A percentile compares a stretch with the other conserved stretches of the same genome.
Evolutionary conservation across 1,140 invertebrate genomes (phyloP).

Genomic region (Aphelenchoides avenae): DNA sequence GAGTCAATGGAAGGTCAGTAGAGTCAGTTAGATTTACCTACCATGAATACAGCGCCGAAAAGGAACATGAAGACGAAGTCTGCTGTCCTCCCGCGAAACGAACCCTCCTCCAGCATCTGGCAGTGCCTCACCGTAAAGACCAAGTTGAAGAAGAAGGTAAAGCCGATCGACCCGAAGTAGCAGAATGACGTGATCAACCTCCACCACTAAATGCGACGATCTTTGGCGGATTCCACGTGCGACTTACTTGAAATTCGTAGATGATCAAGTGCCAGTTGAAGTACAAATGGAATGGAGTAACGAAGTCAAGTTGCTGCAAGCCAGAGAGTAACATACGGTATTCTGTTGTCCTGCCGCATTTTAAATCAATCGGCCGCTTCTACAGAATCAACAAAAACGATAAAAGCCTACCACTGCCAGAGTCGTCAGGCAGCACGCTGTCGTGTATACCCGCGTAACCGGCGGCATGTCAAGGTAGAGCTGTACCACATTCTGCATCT

Average conservation of each 20-base stretch:
- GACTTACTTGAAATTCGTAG: constrained; percentile 75
- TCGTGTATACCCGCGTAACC: constrained; percentile 91
- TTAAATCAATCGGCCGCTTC: no score
- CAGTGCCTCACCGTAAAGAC: constrained; percentile 95
- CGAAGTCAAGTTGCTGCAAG: constrained; percentile 86
- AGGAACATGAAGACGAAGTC: constrained; percentile 99
- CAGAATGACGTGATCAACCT: constrained; percentile 91
- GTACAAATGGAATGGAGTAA: constrained; percentile 94
- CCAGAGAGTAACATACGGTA: no score
- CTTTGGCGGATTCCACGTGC: constrained; percentile 3
- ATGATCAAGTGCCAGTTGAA: constrained; percentile 95
- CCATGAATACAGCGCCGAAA: constrained; percentile 76
- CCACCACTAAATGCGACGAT: constrained; percentile 71
- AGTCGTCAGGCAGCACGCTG: constrained; percentile 92
- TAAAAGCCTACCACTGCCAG: constrained; percentile 79
- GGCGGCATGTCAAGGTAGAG: constrained; percentile 87
- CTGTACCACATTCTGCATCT: constrained; percentile 40
- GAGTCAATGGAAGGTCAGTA: constrained; percentile 62
- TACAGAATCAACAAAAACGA: not conserved
- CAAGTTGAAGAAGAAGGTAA: constrained; percentile 99
- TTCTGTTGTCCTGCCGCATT: no score
- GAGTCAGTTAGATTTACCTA: constrained; percentile 59
- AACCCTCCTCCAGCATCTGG: constrained; percentile 95
- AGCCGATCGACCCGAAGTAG: constrained; percentile 95
- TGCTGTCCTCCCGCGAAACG: constrained; percentile 86